Base-by-base conservation (phyloP, 2,888 invertebrate genomes). In the Notocelia uddmanniana region DNA sequence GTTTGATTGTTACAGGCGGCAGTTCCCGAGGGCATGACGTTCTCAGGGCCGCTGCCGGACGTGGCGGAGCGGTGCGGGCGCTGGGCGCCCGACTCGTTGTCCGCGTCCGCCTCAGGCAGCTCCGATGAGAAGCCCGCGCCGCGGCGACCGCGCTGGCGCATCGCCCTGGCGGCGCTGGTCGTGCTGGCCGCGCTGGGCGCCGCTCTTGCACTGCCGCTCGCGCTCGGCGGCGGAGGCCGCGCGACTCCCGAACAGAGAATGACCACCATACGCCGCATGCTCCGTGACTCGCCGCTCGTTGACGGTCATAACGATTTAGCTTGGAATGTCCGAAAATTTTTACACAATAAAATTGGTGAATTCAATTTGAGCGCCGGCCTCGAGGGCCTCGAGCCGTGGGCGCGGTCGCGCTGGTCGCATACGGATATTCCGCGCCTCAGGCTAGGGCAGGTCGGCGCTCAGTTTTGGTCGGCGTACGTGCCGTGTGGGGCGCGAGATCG, bases 401-500 rank as follows among this genome's bases (percentile, higher is more conserved):
- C 97, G 78, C 95, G 95, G 81, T 97, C 97, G 87, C 96, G 96
- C 89, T 98, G 98, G 98, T 97, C 98, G 81, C 98, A 98, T 88
- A 98, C 98, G 31, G 98, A 98, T 89, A 97, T 98, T 81, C 97
- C 97, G 73, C 95, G 98, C 83, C 94, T 98, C 80, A 95, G 96
- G 81, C 95, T 96, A 79, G 98, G 98, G 73, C 95, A 96, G 85
- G 96, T 98, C 72, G 98, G 98, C 74, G 98, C 98, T 77, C 98
- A 98, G 95, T 97, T 97, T 88, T 97, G 97, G 97, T 97, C 97
- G 75, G 97, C 97, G 75, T 97, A 97, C 89, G 97, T 97, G 83
- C 97, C 97, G 77, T 97, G 97, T 85, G 97, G 96, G 78, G 96
- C 97, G 31, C 96, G 97, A 83, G 96, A 97, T 86, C 93, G 97